Percentiles rank a stretch among this genome's conserved stretches.
Conservation (phyloP, 2,888 invertebrate genomes). For the Nemotelus pantherinus region DNA sequence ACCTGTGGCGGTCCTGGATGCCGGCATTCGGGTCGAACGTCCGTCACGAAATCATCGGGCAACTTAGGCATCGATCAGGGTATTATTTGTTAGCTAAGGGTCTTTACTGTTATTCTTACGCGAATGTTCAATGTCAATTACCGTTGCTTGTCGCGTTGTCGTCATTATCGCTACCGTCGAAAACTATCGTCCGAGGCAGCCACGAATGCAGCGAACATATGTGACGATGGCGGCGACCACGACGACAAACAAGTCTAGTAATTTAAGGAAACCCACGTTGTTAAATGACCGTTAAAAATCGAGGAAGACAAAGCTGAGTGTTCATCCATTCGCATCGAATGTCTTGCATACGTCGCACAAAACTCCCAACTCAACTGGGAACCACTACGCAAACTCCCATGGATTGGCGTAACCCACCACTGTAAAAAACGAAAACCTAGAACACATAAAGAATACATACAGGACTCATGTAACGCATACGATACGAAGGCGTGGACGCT, state of each 20-base stretch:
- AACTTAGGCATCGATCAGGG: conserved; percentile 64
- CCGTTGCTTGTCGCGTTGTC: conserved; percentile 38
- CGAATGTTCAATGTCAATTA: conserved; percentile 37
- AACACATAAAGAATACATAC: neutral
- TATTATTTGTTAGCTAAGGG: conserved; percentile 52
- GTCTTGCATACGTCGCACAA: conserved; percentile 29
- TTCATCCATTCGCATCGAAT: conserved; percentile 12
- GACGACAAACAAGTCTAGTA: conserved; percentile 21
- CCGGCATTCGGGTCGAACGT: conserved; percentile 55
- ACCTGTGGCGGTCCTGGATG: conserved; percentile 56
- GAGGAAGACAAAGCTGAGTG: conserved; percentile 6
- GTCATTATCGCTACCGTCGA: conserved; percentile 37
- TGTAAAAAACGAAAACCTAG: neutral
- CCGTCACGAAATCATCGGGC: conserved; percentile 59
- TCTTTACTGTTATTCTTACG: conserved; percentile 38
- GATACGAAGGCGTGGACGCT: conserved; percentile 11
- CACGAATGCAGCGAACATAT: neutral
- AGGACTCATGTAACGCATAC: conserved; percentile 17
- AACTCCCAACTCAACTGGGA: neutral
- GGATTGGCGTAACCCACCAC: neutral
- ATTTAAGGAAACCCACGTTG: conserved; percentile 25
- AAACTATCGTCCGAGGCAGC: conserved; percentile 26
- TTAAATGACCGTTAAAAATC: conserved; percentile 24
- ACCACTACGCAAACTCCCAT: neutral
- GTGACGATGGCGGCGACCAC: conserved; percentile 9